Base-by-base conservation (phyloP, 2,888 invertebrate genomes). In the Tetramorium bicarinatum region DNA sequence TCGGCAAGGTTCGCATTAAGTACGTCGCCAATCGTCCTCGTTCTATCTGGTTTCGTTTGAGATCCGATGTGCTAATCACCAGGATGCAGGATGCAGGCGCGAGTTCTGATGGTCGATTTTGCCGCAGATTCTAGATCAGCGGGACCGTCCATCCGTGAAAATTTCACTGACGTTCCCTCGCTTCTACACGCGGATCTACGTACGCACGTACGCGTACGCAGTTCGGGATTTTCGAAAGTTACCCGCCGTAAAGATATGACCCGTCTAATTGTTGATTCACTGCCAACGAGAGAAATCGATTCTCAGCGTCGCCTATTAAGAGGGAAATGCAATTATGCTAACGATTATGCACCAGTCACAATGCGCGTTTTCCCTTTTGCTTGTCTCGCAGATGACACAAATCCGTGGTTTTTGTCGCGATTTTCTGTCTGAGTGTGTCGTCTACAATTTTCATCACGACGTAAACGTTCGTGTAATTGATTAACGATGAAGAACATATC, bases 151-250 rank as follows among this genome's bases (percentile, higher is more conserved):
- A 87, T 90, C 82, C 90, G 77, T 90, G 86, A 88, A 86, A 89
- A 90, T 90, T 90, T 90, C 90, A 88, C 90, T 83, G 64, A 71
- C 77, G 44, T 67, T 25, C 49, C 80, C 13, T 64, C 41, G 18
- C 52, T 21, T n/a, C 21, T 18, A 41, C 11, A 11, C 56, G 41
- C 61, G 38, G 25, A 25, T 71, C n/a, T 38, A 52, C 47, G 38
- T 64, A 64, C 25, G 44, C 34, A 25, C 44, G n/a, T 62, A 56
- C 52, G 21, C 44, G 41, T 25, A 61, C 18, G 56, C 34, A 76
- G 87, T 88, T 88, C 69, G 84, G 83, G 88, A 88, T 88, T 89
- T 89, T 89, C 88, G 89, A 87, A 88, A 88, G 87, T 54, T 75
- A 69, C 29, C 83, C 80, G 83, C 74, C 77, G 77, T 66, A 82